These are phyloP conservation scores for Caenorhabditis latens DNA, from an alignment of 1,140 invertebrate genomes.

Conservation along the genomic window DNA sequence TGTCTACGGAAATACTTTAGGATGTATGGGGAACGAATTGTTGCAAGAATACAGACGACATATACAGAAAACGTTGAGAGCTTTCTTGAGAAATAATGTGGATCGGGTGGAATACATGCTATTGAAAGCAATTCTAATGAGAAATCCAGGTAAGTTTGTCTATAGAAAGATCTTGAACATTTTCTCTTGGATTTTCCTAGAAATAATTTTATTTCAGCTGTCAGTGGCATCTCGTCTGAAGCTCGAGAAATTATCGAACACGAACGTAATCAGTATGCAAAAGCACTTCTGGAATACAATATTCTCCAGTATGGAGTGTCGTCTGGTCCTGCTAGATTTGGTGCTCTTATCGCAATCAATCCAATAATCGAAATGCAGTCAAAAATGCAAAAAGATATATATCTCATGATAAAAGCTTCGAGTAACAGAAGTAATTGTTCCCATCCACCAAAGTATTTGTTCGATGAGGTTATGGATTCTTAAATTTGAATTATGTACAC, in stretches of 20 bases:
- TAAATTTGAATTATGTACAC: neutral
- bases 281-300: constrained; percentile 3
- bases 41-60: neutral
- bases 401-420: neutral
- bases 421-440: neutral
- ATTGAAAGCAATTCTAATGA: constrained; percentile 22
- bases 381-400: constrained; percentile 28
- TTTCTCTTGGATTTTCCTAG: no score
- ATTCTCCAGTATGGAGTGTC: constrained; percentile 14
- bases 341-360: constrained; percentile 7
- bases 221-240: neutral
- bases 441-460: constrained; percentile 4
- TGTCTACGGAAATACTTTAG: neutral
- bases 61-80: neutral
- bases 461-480: constrained; percentile 29
- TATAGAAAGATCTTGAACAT: no score
- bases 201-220: neutral
- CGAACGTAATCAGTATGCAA: neutral
- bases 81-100: neutral
- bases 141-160: neutral
- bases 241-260: constrained; percentile 8
- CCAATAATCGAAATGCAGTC: constrained; percentile 12
- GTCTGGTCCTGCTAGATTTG: neutral
- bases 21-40: neutral
- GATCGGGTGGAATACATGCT: constrained; percentile 22